A percentile compares a stretch with the other conserved stretches of the same genome.
phyloP scores from a whole-genome alignment of 2,797 vertebrate genomes.

The Gallinago nigripennis region DNA sequence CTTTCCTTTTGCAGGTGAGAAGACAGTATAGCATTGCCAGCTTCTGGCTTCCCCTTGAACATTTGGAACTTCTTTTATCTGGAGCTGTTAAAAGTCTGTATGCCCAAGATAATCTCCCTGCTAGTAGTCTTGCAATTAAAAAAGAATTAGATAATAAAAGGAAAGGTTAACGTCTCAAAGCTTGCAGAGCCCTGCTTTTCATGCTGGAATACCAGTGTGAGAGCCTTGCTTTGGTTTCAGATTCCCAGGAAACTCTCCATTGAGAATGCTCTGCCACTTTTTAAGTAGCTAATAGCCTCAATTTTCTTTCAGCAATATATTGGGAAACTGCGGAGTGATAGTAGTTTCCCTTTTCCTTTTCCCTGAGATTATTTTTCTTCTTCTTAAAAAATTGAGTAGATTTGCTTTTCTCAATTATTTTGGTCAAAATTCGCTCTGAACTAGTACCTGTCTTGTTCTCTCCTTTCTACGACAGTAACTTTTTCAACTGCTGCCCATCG shows the following conservation, averaged over 20 bases:
- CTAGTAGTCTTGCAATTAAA: conserved; percentile 17
- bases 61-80: neutral
- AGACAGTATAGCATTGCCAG: neutral
- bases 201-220: neutral
- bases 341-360: neutral
- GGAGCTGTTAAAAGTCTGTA: neutral
- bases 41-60: neutral
- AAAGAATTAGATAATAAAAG: conserved; percentile 1
- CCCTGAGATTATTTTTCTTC: no score
- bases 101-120: neutral
- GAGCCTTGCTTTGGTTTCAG: neutral
- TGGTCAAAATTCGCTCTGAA: neutral
- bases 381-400: neutral
- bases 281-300: neutral
- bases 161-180: neutral
- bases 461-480: neutral
- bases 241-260: neutral
- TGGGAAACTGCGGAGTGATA: neutral
- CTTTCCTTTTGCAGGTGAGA: conserved; percentile 11
- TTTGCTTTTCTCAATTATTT: neutral
- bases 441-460: neutral
- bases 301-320: neutral
- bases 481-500: neutral
- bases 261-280: neutral
- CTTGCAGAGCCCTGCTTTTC: neutral